Base-by-base conservation (phyloP, 2,797 vertebrate genomes). In the Siniperca scherzeri region DNA sequence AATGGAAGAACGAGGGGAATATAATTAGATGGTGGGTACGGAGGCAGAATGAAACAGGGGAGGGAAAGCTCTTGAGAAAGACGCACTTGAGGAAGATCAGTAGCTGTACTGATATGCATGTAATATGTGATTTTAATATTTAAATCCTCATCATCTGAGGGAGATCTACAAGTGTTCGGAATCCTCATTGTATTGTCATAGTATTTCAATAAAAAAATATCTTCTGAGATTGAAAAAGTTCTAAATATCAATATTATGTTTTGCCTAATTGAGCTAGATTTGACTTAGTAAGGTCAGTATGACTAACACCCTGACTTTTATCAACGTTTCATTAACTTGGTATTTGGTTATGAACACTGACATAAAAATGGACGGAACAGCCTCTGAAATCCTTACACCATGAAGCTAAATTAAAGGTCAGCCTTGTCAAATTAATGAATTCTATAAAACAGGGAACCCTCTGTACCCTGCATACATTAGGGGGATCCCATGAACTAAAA, bases 381-480 rank as follows among this genome's bases (percentile, higher is more conserved):
- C 42, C 53, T 59, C 44, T 87, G 6, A 84, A 71, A 82, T 59
- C 17, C 6, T 46, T 56, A 25, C 53, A 82, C 30, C 14, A 77
- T 69, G 64, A 60, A 82, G 55, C 64, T 44, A 57, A 67, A 81
- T 75, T 42, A 87, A 91, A 92, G 78, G 88, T 88, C 85, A 88
- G 60, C 3, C 50, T 40, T 87, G 68, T 89, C 79, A 86, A 78
- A 90, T 89, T 27, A 64, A 82, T 74, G 67, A 3, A 72, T 70
- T 74, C 19, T 36, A 36, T 21, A 4, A 55, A 71, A 44, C 56
- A 72, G 22, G 3, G 30, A 25, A 66, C 16, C 13, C 13, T 60
- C 44, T 77, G 57, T 74, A 16, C 42, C 42, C 36, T 57, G 48
- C 74, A 74, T 62, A 22, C 56, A 65, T 56, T 1, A 36, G 0